Evolutionary conservation across 1,140 invertebrate genomes (phyloP).

Genomic region (Heliconius melpomene): DNA sequence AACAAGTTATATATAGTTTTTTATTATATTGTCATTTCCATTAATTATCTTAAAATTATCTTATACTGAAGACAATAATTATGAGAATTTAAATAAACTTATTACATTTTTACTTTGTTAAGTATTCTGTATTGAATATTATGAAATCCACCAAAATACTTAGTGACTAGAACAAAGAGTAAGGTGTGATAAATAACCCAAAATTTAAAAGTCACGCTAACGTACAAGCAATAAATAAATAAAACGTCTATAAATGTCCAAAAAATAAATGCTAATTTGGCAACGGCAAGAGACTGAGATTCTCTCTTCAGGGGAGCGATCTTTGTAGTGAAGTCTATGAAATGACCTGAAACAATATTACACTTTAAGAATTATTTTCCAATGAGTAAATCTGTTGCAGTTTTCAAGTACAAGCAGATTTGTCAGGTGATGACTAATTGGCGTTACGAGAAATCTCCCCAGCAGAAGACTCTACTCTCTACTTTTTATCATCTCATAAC

Average conservation of each 20-base stretch:
- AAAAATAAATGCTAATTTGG: slow-evolving; percentile 61
- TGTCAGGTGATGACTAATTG: too few species aligned
- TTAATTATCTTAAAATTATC: neutral
- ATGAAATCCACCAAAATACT: slow-evolving; percentile 70
- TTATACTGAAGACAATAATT: neutral
- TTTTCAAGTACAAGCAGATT: too few species aligned
- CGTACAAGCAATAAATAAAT: slow-evolving; percentile 57
- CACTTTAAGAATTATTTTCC: too few species aligned
- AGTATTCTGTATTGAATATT: slow-evolving; percentile 68
- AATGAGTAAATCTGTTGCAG: too few species aligned
- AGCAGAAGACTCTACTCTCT: too few species aligned
- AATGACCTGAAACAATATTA: slow-evolving; percentile 56
- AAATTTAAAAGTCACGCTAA: slow-evolving; percentile 60
- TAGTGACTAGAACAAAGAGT: slow-evolving; percentile 63
- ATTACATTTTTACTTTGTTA: slow-evolving; percentile 42
- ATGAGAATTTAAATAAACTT: neutral
- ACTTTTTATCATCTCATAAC: too few species aligned
- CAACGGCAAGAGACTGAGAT: slow-evolving; percentile 51
- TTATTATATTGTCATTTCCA: neutral
- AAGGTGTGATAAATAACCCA: slow-evolving; percentile 69
- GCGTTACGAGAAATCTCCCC: too few species aligned
- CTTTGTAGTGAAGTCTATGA: slow-evolving; percentile 50
- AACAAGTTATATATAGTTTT: neutral
- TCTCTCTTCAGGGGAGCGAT: slow-evolving; percentile 43
- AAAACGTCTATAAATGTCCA: slow-evolving; percentile 65